A percentile compares a stretch with the other conserved stretches of the same genome.
phyloP scores from a whole-genome alignment of 1,140 invertebrate genomes.

The Lucilia sericata region DNA sequence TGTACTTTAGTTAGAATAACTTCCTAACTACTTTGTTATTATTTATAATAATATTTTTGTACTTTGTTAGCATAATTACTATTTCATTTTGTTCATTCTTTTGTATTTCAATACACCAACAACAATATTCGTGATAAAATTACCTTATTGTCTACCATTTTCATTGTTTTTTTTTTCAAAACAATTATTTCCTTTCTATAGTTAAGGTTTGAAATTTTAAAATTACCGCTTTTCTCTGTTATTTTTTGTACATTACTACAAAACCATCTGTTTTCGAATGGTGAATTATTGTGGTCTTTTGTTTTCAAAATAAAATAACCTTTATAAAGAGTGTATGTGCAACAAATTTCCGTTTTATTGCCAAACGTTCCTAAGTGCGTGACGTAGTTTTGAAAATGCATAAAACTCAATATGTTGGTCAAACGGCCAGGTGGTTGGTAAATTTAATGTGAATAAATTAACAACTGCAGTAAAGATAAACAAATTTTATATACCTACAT shows the following conservation, averaged over 20 bases:
- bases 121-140: too few species aligned
- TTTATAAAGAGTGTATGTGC: constrained; percentile 15
- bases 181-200: not conserved
- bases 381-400: not conserved
- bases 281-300: not conserved
- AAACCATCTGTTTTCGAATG: not conserved
- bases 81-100: too few species aligned
- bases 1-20: too few species aligned
- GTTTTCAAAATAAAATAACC: not conserved
- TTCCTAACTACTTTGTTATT: too few species aligned
- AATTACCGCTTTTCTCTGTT: not conserved
- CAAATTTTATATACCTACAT: too few species aligned
- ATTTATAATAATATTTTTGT: too few species aligned
- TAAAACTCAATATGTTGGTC: not conserved
- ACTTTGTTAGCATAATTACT: too few species aligned
- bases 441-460: not conserved
- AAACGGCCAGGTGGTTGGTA: not conserved
- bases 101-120: too few species aligned
- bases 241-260: not conserved
- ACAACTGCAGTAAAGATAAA: too few species aligned
- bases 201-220: not conserved
- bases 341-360: constrained; percentile 46
- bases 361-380: constrained; percentile 19
- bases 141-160: not conserved
- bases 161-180: not conserved